Evolutionary conservation across 2,797 vertebrate species (phyloP).

Genomic region (Petrocephalus schoutedeni): DNA sequence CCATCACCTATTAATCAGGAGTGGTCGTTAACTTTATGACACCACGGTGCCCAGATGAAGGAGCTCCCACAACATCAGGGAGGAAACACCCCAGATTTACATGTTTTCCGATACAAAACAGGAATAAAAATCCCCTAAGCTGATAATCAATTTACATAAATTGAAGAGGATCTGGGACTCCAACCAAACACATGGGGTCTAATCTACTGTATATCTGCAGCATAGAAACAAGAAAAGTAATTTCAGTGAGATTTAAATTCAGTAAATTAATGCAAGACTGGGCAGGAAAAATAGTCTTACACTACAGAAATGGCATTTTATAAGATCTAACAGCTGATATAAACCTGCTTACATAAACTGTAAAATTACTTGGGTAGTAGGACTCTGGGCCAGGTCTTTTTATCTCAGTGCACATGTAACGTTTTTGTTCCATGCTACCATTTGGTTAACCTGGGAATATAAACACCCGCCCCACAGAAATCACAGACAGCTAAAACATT

Average conservation of each 20-base stretch:
- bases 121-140: not conserved
- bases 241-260: not conserved
- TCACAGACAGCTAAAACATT: not conserved
- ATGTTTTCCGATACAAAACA: not conserved
- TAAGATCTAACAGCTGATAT: not conserved
- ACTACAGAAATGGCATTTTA: not conserved
- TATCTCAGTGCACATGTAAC: not conserved
- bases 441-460: not conserved
- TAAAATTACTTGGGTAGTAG: not conserved
- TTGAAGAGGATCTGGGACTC: not conserved
- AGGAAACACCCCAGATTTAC: not conserved
- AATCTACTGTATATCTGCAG: not conserved
- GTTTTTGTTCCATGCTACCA: not conserved
- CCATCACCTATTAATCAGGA: constrained; percentile 20
- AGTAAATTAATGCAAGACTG: not conserved
- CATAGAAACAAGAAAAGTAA: not conserved
- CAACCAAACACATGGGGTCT: not conserved
- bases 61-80: not conserved
- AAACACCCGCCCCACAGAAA: not conserved
- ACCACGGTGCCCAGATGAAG: not conserved
- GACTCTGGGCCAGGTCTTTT: not conserved
- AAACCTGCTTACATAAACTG: not conserved
- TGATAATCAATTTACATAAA: not conserved
- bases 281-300: not conserved
- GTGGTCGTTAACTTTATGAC: constrained; percentile 19